phyloP scores from a whole-genome alignment of 2,797 vertebrate species.

The Atherinosoma microstoma region DNA sequence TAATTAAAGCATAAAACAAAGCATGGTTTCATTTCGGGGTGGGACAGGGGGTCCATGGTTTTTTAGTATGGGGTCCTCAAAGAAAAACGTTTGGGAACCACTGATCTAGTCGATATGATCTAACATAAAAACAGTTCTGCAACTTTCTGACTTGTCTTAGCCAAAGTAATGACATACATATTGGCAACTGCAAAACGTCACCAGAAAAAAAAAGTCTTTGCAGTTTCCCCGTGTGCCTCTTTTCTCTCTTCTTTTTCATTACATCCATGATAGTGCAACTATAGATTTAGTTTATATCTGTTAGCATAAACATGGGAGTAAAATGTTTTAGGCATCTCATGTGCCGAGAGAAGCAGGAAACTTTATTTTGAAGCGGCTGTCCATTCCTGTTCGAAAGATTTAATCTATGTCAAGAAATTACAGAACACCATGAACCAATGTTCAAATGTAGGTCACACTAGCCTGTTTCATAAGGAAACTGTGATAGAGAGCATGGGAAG shows the following conservation, averaged over 20 bases:
- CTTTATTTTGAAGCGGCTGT: background rate
- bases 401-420: slow-evolving; percentile 24
- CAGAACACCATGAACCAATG: slow-evolving; percentile 9
- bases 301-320: background rate
- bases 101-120: slow-evolving; percentile 11
- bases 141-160: background rate
- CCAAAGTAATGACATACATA: background rate
- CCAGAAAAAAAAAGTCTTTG: too few relatives aligned
- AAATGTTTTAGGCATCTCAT: slow-evolving; percentile 11
- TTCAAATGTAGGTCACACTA: slow-evolving; percentile 30
- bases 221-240: too few relatives aligned
- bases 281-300: too few relatives aligned
- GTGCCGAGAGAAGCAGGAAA: background rate
- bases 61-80: too few relatives aligned
- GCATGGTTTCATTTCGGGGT: too few relatives aligned
- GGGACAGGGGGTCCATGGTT: too few relatives aligned
- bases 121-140: background rate
- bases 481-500: background rate
- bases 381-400: too few relatives aligned
- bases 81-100: too few relatives aligned
- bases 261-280: too few relatives aligned
- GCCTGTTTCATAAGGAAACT: slow-evolving; percentile 20
- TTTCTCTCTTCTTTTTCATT: too few relatives aligned
- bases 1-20: too few relatives aligned
- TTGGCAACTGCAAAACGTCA: too few relatives aligned